Conservation (phyloP, 2,113 vertebrate genomes). For the Thryonomys swinderianus region DNA sequence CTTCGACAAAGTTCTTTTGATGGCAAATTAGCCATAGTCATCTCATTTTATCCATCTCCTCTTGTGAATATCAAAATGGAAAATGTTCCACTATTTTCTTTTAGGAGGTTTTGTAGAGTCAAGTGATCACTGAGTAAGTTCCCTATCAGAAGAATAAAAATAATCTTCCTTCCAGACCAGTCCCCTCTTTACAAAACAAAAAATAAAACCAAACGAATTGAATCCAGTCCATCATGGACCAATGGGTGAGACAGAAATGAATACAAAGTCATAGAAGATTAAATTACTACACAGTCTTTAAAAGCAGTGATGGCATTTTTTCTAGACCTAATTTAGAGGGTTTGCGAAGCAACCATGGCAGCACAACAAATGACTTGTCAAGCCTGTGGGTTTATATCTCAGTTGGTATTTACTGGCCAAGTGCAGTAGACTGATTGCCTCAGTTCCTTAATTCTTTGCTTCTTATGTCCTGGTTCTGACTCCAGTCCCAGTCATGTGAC, state of each 20-base stretch:
- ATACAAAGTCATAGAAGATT: background rate
- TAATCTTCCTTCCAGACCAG: background rate
- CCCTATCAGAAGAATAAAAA: background rate
- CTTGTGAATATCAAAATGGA: constrained; percentile 37
- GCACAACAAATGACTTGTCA: background rate
- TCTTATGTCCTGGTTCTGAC: background rate
- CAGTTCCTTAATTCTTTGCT: background rate
- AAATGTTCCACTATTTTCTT: background rate
- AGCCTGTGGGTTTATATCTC: background rate
- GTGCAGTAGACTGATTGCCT: background rate
- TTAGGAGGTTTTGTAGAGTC: background rate
- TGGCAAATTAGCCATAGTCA: constrained; percentile 44
- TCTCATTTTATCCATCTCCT: background rate
- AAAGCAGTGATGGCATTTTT: constrained; percentile 20
- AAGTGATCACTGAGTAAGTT: background rate
- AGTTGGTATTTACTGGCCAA: background rate
- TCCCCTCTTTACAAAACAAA: background rate
- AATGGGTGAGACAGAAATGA: background rate
- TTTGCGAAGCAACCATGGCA: background rate
- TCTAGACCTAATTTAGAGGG: background rate
- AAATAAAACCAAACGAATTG: background rate
- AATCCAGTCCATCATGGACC: background rate
- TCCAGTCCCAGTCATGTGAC: background rate
- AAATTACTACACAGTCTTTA: constrained; percentile 16
- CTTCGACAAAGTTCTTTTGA: constrained; percentile 38